Percentiles rank a stretch among this genome's conserved stretches.
Evolutionary conservation across 2,113 vertebrate species (phyloP).

Genomic region (Lasiurus cinereus): DNA sequence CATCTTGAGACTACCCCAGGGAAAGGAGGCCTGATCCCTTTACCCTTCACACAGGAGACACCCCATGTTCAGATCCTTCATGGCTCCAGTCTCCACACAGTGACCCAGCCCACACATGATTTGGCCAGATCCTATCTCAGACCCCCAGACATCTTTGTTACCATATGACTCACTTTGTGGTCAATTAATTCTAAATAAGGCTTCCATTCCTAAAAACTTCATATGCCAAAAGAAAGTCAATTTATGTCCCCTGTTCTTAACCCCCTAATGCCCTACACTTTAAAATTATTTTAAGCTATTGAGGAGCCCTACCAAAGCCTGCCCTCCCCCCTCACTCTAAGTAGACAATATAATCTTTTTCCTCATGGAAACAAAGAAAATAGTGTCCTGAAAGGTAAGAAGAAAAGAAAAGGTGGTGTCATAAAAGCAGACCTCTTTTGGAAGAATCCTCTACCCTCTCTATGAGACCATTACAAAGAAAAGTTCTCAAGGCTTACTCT

Average conservation of each 20-base stretch:
- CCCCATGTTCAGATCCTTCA: neutral
- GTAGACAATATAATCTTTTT: neutral
- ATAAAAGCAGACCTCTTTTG: neutral
- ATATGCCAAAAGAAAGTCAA: slow-evolving; percentile 22
- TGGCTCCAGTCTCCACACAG: neutral
- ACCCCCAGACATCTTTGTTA: slow-evolving; percentile 35
- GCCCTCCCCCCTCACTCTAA: neutral
- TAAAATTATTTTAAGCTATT: slow-evolving; percentile 18
- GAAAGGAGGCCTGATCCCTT: neutral
- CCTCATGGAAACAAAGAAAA: neutral
- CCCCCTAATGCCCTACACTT: neutral
- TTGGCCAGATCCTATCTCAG: neutral
- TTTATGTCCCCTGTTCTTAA: neutral
- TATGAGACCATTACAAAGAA: neutral
- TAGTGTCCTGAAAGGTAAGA: neutral
- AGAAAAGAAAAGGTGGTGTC: neutral
- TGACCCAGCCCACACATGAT: neutral
- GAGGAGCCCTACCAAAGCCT: neutral
- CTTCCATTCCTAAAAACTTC: slow-evolving; percentile 28
- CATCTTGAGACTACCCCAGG: neutral
- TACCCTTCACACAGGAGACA: neutral
- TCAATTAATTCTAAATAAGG: slow-evolving; percentile 52
- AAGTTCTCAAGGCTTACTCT: neutral
- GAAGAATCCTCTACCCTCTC: neutral
- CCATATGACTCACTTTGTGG: slow-evolving; percentile 69